Evolutionary conservation across 64 coral and sea anemone genomes (phyloP).

Genomic region (Montipora efflorescens): DNA sequence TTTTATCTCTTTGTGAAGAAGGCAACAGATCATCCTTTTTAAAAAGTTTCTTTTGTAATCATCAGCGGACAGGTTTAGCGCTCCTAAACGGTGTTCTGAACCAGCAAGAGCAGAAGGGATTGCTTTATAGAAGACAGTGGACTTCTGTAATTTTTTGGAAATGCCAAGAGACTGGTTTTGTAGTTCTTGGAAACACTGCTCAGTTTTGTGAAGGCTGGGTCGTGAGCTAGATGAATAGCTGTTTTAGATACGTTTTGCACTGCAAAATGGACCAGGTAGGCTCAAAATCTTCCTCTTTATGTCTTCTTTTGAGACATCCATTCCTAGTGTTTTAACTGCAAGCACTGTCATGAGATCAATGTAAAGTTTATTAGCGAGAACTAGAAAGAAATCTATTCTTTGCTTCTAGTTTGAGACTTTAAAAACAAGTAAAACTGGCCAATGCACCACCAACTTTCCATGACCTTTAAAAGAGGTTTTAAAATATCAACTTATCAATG

Average conservation of each 20-base stretch:
- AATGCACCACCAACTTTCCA: too few species aligned
- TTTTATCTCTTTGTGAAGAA: neutral
- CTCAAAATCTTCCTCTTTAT: constrained; percentile 28
- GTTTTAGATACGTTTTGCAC: constrained; percentile 55
- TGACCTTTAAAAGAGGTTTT: too few species aligned
- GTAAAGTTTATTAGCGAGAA: too few species aligned
- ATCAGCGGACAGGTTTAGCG: neutral
- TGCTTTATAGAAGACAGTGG: neutral
- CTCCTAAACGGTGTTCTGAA: too few species aligned
- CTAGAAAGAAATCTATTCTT: too few species aligned
- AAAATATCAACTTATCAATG: too few species aligned
- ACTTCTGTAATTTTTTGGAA: neutral
- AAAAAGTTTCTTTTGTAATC: neutral
- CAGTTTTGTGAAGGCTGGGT: neutral
- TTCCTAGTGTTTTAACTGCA: constrained; percentile 29
- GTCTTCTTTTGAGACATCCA: constrained; percentile 39
- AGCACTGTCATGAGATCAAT: constrained; percentile 1
- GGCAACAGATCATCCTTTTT: neutral
- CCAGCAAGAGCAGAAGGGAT: too few species aligned
- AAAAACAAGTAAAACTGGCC: too few species aligned
- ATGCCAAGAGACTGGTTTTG: neutral
- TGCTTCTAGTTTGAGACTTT: too few species aligned
- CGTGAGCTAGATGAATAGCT: neutral
- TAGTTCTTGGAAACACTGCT: neutral
- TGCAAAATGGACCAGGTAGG: constrained; percentile 43